Evolutionary conservation across 2,797 vertebrate genomes (phyloP).

Genomic region (Lepus oiostolus): DNA sequence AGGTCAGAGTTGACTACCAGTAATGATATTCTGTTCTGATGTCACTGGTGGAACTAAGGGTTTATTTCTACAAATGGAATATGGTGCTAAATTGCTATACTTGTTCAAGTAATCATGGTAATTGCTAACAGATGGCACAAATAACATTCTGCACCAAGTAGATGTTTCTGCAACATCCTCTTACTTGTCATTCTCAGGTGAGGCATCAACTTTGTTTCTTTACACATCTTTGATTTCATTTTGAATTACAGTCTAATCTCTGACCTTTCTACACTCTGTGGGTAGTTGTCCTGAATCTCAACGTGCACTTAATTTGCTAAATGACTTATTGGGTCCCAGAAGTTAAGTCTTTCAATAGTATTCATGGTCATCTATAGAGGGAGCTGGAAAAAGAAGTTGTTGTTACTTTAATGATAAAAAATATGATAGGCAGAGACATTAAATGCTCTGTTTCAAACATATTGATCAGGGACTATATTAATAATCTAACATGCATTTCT

Average conservation of each 20-base stretch:
- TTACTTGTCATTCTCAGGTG: conserved; percentile 6
- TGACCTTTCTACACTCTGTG: neutral
- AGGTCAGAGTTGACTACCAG: neutral
- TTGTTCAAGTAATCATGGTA: conserved; percentile 9
- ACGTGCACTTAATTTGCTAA: neutral
- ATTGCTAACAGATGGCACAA: conserved; percentile 30
- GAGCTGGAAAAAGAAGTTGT: neutral
- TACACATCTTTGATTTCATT: neutral
- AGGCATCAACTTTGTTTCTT: neutral
- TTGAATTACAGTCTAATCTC: neutral
- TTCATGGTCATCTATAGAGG: neutral
- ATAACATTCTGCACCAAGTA: neutral
- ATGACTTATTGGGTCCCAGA: neutral
- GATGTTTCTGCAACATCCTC: conserved; percentile 7
- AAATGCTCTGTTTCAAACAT: neutral
- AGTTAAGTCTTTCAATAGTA: neutral
- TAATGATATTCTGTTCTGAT: neutral
- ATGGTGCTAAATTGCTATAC: neutral
- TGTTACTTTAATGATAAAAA: neutral
- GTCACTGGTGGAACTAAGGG: neutral
- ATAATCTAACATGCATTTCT: neutral
- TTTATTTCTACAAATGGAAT: neutral
- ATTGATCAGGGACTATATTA: neutral
- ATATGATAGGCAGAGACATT: neutral
- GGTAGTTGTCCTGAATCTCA: neutral